Percentiles rank a stretch among this genome's conserved stretches.
Evolutionary conservation across 2,797 vertebrate species (phyloP).

Genomic region (Heliangelus exortis): DNA sequence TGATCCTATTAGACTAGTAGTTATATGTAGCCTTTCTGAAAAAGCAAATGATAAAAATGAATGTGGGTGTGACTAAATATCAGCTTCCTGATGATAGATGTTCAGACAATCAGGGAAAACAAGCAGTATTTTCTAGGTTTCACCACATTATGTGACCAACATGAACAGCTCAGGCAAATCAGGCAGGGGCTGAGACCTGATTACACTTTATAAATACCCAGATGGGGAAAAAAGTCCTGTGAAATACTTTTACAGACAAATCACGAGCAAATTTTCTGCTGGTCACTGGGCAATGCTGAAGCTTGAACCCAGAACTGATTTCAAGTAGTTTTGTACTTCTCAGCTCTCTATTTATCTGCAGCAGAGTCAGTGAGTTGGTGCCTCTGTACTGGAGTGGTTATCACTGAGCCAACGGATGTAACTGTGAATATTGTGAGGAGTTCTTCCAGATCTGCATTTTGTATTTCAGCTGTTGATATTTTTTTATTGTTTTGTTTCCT

Average conservation of each 20-base stretch:
- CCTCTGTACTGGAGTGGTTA: not conserved
- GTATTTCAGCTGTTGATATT: conserved; percentile 6
- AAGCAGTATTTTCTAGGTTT: not conserved
- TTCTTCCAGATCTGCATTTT: conserved; percentile 3
- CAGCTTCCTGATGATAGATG: not conserved
- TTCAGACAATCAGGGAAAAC: not conserved
- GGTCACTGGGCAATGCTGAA: not conserved
- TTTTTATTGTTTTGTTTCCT: conserved; percentile 7
- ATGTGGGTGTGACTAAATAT: not conserved
- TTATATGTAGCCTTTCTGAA: not conserved
- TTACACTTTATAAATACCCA: not conserved
- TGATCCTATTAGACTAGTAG: not conserved
- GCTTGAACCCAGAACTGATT: not conserved
- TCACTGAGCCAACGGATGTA: not conserved
- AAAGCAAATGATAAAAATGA: not conserved
- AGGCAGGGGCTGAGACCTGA: not conserved
- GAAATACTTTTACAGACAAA: not conserved
- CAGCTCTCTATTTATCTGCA: not conserved
- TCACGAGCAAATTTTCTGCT: conserved; percentile 3
- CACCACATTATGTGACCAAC: not conserved
- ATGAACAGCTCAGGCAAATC: not conserved
- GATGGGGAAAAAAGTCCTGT: not conserved
- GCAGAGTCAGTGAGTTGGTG: not conserved
- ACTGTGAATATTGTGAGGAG: not conserved
- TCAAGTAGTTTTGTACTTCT: not conserved